Evolutionary conservation across 1,140 invertebrate genomes (phyloP).

Genomic region (Pseudomyrmex concolor): DNA sequence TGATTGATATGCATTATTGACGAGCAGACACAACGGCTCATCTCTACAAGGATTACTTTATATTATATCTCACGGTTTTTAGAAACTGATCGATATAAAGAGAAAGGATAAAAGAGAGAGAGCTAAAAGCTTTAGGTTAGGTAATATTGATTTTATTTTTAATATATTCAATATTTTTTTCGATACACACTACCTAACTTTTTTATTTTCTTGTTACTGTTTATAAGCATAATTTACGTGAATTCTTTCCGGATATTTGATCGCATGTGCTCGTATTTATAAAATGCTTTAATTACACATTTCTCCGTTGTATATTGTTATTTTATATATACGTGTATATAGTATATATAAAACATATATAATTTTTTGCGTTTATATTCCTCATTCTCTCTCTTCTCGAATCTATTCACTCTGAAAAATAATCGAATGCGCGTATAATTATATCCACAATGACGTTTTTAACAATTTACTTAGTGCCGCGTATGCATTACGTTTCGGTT

Average conservation of each 20-base stretch:
- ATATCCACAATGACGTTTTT: neutral
- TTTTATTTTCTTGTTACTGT: neutral
- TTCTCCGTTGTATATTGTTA: neutral
- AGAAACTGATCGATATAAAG: neutral
- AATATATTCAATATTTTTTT: neutral
- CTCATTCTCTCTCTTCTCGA: no score
- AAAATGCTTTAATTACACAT: conserved; percentile 8
- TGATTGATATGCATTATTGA: conserved; percentile 19
- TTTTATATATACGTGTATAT: no score
- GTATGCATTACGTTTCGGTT: neutral
- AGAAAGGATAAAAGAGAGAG: no score
- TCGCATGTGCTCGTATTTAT: conserved; percentile 9
- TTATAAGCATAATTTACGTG: neutral
- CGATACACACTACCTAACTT: neutral
- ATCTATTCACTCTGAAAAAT: neutral
- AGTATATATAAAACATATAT: no score
- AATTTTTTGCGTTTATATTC: no score
- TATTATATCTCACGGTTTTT: neutral
- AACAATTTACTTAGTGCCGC: neutral
- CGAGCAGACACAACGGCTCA: neutral
- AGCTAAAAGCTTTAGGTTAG: no score
- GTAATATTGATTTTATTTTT: no score
- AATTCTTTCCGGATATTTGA: conserved; percentile 13
- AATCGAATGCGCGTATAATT: neutral
- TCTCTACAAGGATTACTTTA: neutral